These are phyloP conservation scores for Batillaria attramentaria DNA, from an alignment of 1,140 invertebrate genomes.

Conservation along the genomic window DNA sequence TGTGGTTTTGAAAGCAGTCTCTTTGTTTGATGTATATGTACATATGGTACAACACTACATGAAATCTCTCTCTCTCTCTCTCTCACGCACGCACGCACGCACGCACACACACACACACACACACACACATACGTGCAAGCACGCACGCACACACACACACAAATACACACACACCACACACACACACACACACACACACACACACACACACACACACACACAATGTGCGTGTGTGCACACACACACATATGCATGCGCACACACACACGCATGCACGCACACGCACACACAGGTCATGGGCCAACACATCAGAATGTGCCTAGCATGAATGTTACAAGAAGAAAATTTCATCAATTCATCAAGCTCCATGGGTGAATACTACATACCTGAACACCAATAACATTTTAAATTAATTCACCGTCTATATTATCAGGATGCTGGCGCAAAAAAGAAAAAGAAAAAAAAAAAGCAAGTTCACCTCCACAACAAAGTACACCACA, in stretches of 20 bases:
- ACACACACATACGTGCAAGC: neutral
- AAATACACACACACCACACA: neutral
- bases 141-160: neutral
- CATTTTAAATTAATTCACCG: neutral
- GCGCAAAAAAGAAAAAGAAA: neutral
- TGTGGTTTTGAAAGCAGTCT: too few species aligned
- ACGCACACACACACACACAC: neutral
- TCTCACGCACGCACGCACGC: neutral
- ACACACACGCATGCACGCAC: neutral
- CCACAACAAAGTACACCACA: neutral
- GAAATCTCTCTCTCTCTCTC: too few species aligned
- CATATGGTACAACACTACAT: too few species aligned
- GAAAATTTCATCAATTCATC: neutral
- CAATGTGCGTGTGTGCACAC: neutral
- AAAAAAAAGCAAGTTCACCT: neutral
- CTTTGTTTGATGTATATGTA: too few species aligned
- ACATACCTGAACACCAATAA: neutral
- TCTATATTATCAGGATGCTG: neutral
- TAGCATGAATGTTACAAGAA: neutral
- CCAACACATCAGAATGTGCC: neutral
- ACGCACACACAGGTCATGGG: neutral
- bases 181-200: slow-evolving; percentile 8
- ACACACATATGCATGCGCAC: neutral
- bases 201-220: slow-evolving; percentile 12
- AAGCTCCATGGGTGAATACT: neutral